phyloP scores from a whole-genome alignment of 2,888 invertebrate species.

The Meandrusa payeni region DNA sequence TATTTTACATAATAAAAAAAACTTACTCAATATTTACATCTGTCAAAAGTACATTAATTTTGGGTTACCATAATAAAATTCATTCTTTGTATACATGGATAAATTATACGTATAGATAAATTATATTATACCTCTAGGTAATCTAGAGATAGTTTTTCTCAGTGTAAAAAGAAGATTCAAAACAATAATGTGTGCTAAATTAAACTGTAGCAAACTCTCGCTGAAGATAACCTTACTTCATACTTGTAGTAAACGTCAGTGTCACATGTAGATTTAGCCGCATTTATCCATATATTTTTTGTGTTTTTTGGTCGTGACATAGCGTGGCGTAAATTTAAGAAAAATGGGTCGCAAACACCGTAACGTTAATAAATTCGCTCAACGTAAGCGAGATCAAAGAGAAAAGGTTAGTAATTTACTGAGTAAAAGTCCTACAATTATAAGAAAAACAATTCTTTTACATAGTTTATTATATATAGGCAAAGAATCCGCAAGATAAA shows the following conservation, averaged over 20 bases:
- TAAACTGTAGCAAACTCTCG: too few relatives aligned
- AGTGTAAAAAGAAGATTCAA: too few relatives aligned
- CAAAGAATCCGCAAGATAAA: conserved; percentile 63
- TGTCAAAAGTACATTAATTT: too few relatives aligned
- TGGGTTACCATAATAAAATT: too few relatives aligned
- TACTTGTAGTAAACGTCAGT: conserved; percentile 10
- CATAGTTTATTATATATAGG: conserved; percentile 50
- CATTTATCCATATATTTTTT: conserved; percentile 27
- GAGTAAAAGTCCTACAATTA: background rate
- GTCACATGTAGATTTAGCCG: background rate
- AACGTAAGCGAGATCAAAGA: conserved; percentile 78
- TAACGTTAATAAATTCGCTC: conserved; percentile 81
- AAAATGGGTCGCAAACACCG: conserved; percentile 66
- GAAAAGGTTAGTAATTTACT: conserved; percentile 58
- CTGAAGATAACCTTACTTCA: conserved; percentile 1
- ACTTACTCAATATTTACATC: background rate
- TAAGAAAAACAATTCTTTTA: too few relatives aligned
- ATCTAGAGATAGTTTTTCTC: too few relatives aligned
- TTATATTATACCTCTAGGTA: too few relatives aligned
- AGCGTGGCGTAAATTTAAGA: conserved; percentile 58
- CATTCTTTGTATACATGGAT: too few relatives aligned
- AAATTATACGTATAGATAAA: too few relatives aligned
- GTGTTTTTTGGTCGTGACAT: conserved; percentile 34
- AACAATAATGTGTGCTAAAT: too few relatives aligned
- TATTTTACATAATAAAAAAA: background rate